Percentiles rank a stretch among this genome's conserved stretches.
Conservation (phyloP, 2,797 vertebrate species). For the Lutjanus argentimaculatus region DNA sequence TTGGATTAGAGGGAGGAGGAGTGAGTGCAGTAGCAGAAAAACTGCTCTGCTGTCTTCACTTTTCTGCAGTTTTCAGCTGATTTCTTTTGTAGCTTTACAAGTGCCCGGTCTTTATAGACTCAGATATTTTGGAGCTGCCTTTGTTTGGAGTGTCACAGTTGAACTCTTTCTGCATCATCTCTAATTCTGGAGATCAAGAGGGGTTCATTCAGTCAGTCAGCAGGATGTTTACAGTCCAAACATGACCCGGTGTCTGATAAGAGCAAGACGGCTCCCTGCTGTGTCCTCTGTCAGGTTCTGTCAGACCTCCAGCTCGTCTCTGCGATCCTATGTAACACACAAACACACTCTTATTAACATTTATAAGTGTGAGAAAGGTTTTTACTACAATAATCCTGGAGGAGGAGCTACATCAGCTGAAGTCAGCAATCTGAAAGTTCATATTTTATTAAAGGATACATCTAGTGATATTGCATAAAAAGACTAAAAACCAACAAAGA, state of each 20-base stretch:
- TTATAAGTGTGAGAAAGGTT: background rate
- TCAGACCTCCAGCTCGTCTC: conserved; percentile 48
- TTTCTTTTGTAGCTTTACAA: conserved; percentile 2
- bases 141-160: conserved; percentile 35
- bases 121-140: background rate
- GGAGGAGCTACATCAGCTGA: background rate
- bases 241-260: conserved; percentile 66
- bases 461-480: background rate
- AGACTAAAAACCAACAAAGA: background rate
- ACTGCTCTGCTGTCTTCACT: conserved; percentile 6
- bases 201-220: conserved; percentile 55
- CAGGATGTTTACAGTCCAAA: conserved; percentile 81
- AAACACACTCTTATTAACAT: background rate
- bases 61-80: conserved; percentile 5
- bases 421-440: background rate
- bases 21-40: conserved; percentile 35
- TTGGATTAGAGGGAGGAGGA: conserved; percentile 34
- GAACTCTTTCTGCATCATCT: conserved; percentile 22
- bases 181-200: conserved; percentile 25
- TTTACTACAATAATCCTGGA: background rate
- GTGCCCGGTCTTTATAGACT: background rate
- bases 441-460: background rate
- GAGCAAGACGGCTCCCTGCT: conserved; percentile 65
- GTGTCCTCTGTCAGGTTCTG: conserved; percentile 64
- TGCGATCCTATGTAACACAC: conserved; percentile 20